Base-by-base conservation (phyloP, 2,888 invertebrate genomes). In the Hirudinaria manillensis region DNA sequence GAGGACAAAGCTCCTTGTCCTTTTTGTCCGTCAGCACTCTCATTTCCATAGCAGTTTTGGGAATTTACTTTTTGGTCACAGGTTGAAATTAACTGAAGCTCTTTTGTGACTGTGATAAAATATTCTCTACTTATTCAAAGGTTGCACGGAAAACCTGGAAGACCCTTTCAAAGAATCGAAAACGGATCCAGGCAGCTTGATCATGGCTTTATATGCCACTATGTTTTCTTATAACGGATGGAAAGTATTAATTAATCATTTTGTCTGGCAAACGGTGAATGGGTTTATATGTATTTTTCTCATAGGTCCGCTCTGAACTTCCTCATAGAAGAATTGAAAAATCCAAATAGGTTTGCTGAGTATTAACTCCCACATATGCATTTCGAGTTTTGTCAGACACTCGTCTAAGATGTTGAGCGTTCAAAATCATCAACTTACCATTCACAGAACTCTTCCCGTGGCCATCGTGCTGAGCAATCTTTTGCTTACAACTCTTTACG, bases 401-500 rank as follows among this genome's bases (percentile, higher is more conserved):
- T 6, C 10, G 10, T 10, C 3, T 67, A 21, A 32, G 19, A 29
- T 67, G 32, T 3, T 36, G 24, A 36, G 16, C 2, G 10, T 19
- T 70, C 36, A 70, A 32, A 38, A 10, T 38, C 10, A 10, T 36
- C 24, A 38, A n/a, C 3, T 13, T 21, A 27, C 29, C 24, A 36
- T 36, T 70, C 27, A 67, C 32, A 80, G 80, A 75, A 94, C 93
- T 86, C 87, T 94, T 36, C 94, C 94, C 0, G 88, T 89, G 77
- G 93, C 94, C 0, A 94, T 94, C 82, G 91, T 90, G 84, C 93
- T 94, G 81, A 93, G 93, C 0, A 89, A 94, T 89, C 93, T 94
- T 0, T 86, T 93, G n/a, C 93, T 94, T 2, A 94, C 93, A 0
- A 82, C 91, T 0, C 90, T 93, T 76, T 94, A 94, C 83, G 90